Conservation (phyloP, 1,140 invertebrate genomes). For the Maconellicoccus hirsutus region DNA sequence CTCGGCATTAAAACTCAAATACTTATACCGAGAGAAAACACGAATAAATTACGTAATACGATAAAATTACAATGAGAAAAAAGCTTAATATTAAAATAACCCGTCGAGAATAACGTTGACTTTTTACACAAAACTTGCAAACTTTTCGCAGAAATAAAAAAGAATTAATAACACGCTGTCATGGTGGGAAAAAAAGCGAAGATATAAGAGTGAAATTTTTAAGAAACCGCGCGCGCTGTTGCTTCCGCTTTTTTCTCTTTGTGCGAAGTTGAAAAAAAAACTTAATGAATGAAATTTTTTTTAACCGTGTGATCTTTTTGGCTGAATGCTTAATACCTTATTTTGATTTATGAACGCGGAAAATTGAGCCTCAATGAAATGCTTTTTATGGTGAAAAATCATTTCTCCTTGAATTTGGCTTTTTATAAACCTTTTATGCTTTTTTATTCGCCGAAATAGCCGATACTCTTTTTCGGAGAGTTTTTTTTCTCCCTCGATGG, state of each 20-base stretch:
- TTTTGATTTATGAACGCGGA: not conserved
- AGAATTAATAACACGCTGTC: not conserved
- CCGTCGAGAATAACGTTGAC: not conserved
- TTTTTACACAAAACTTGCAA: not conserved
- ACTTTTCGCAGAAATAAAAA: not conserved
- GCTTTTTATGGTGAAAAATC: not conserved
- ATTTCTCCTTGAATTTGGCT: not conserved
- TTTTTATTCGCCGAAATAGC: too few species aligned
- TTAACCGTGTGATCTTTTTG: not conserved
- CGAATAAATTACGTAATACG: not conserved
- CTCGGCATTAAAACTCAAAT: not conserved
- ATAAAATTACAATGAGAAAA: not conserved
- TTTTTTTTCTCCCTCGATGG: too few species aligned
- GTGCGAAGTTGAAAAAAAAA: not conserved
- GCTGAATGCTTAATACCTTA: not conserved
- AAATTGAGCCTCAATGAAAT: not conserved
- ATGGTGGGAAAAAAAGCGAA: not conserved
- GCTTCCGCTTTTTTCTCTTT: not conserved
- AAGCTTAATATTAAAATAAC: not conserved
- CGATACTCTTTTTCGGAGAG: too few species aligned
- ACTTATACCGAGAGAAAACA: not conserved
- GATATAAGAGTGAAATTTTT: not conserved
- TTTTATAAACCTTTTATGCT: not conserved
- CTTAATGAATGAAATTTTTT: constrained; percentile 2
- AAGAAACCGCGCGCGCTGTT: not conserved